These are phyloP conservation scores for Theonella swinhoei DNA, from an alignment of 37 sponge, comb jelly and placozoan species.

Conservation along the genomic window DNA sequence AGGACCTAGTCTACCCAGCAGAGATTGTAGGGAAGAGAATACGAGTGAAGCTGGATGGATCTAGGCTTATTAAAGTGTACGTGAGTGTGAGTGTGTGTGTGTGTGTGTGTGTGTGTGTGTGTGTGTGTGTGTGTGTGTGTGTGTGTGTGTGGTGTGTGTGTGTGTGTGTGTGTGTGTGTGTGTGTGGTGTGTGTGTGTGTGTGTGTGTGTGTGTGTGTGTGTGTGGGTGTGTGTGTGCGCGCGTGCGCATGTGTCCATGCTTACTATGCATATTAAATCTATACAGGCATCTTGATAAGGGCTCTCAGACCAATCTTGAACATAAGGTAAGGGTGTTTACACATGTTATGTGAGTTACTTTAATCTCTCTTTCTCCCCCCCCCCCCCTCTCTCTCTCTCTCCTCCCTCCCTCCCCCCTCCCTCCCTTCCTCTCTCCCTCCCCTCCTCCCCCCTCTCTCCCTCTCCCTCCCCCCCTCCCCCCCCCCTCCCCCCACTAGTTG, in stretches of 20 bases:
- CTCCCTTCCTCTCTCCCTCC: background rate
- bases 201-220: too few relatives aligned
- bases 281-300: slow-evolving; percentile 88
- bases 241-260: too few relatives aligned
- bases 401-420: background rate
- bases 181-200: too few relatives aligned
- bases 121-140: background rate
- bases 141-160: too few relatives aligned
- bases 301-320: slow-evolving; percentile 86
- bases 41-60: slow-evolving; percentile 89
- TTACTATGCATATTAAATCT: too few relatives aligned
- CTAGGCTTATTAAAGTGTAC: slow-evolving; percentile 88
- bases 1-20: slow-evolving; percentile 95
- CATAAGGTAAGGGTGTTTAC: slow-evolving; percentile 94
- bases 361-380: background rate
- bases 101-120: background rate
- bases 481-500: slow-evolving; percentile 36
- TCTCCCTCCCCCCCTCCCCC: background rate
- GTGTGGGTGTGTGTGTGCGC: too few relatives aligned
- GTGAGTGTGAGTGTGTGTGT: background rate
- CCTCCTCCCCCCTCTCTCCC: too few relatives aligned
- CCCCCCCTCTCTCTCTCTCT: background rate
- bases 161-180: too few relatives aligned
- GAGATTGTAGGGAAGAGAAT: slow-evolving; percentile 96
- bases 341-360: background rate